Evolutionary conservation across 2,888 invertebrate genomes (phyloP), one percentile per base, ranked within the genome.

Genomic region (Ametastegia equiseti): DNA sequence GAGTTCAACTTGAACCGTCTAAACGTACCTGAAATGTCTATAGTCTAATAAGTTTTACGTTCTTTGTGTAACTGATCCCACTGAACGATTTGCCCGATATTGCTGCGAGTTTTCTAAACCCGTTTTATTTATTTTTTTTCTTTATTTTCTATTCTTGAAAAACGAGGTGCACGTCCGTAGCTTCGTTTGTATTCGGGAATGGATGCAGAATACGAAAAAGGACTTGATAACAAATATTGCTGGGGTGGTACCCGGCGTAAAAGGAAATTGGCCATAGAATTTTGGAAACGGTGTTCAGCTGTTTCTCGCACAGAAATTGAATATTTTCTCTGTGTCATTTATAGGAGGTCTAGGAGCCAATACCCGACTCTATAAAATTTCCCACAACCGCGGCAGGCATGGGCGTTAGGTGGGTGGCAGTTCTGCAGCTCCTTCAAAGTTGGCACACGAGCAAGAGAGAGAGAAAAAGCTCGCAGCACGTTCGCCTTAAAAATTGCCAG

Each of bases 401-500:
- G n/a, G 75, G 75, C 54, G 54, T 54, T 45, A 73, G 54, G 54
- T 19, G 13, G n/a, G 75, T 36, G 23, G 30, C 50, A 36, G 30
- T 36, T 67, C 65, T 75, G 75, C n/a, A n/a, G n/a, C 75, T 75
- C 54, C 75, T 50, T 75, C 33, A 36, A 54, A 75, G 33, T 75
- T 54, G 75, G 19, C 33, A 19, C 36, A 19, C 54, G 75, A 54
- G 54, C 36, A 11, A 36, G 45, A 45, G 30, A 30, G 54, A 75
- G 36, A 54, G 33, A 75, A 36, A 75, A 75, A 2, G 27, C 75
- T 33, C 54, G 23, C 30, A 82, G 86, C 89, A 88, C 88, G 89
- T 88, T 86, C 86, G 84, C 86, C 83, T 89, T 87, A 89, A 89
- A 88, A 88, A 90, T 89, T 86, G 86, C 87, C 39, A 83, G 85